Evolutionary conservation across 2,113 vertebrate genomes (phyloP), one percentile per base, ranked within the genome.

Genomic region (Monopterus albus): DNA sequence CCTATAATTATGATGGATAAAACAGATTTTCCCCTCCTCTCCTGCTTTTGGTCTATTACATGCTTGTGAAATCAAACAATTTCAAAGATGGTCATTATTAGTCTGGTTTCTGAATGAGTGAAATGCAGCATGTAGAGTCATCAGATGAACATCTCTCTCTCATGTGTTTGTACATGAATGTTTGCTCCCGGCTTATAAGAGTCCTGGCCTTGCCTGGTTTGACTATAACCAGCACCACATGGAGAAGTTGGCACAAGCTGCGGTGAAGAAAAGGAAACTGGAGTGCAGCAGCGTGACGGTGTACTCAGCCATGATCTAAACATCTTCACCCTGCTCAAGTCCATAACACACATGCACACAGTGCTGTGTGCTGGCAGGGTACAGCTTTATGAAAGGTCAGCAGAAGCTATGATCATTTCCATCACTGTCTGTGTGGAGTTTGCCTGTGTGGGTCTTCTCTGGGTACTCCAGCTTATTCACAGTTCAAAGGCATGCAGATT

Each of bases 151-250:
- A 40, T 69, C 42, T 58, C 8, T 45, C 35, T 72, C 21, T 64
- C n/a, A 53, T 38, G 49, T 29, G 10, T 50, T 12, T 65, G 58
- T 63, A 52, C 8, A 6, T 55, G 64, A 20, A 31, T 68, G 52
- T 72, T 70, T 74, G 68, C 64, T 66, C 18, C 47, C 72, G 64
- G 49, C 71, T 81, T 82, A 80, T 82, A 65, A 85, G 42, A 79
- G 68, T 62, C 61, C 81, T 77, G 84, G 79, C 79, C 68, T 52
- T 70, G 71, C 51, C 56, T 14, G 58, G 66, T 70, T 71, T 39
- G 40, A 64, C 55, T 70, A 18, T 89, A 90, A 91, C 73, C 20
- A 63, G 40, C 80, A 46, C 84, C 86, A 90, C 78, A 90, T 86
- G 83, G 68, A 69, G 53, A 59, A 23, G 70, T 79, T 87, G 86